These are phyloP conservation scores for Sciaenops ocellatus DNA, from an alignment of 2,797 vertebrate species.

Conservation along the genomic window DNA sequence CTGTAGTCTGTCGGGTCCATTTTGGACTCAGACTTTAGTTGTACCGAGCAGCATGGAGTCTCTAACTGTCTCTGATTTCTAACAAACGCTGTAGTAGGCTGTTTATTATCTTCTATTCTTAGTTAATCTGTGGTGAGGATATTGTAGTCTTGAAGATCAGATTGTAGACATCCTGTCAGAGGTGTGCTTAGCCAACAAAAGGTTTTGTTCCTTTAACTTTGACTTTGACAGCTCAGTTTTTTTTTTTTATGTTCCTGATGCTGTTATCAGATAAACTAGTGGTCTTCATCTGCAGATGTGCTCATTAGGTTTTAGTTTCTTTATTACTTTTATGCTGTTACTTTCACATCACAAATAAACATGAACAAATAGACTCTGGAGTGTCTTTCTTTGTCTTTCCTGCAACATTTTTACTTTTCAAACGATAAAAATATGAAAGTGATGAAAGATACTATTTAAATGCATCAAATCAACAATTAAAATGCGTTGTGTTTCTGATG, in stretches of 20 bases:
- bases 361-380: background rate
- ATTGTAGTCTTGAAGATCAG: constrained; percentile 3
- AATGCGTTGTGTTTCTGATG: too few relatives aligned
- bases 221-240: background rate
- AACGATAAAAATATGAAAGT: too few relatives aligned
- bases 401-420: background rate
- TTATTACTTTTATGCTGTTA: background rate
- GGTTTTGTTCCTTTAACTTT: background rate
- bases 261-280: background rate
- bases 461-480: too few relatives aligned
- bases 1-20: background rate
- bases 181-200: background rate
- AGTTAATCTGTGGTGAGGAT: constrained; percentile 6
- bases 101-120: background rate
- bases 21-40: background rate
- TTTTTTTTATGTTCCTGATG: too few relatives aligned
- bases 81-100: background rate
- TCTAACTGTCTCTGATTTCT: background rate
- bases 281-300: background rate
- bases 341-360: constrained; percentile 42
- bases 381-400: background rate
- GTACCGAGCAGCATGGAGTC: background rate
- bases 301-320: background rate
- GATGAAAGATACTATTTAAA: too few relatives aligned
- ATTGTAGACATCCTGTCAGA: background rate